Evolutionary conservation across 2,113 vertebrate species (phyloP), one percentile per base, ranked within the genome.

Genomic region (Pongo abelii): DNA sequence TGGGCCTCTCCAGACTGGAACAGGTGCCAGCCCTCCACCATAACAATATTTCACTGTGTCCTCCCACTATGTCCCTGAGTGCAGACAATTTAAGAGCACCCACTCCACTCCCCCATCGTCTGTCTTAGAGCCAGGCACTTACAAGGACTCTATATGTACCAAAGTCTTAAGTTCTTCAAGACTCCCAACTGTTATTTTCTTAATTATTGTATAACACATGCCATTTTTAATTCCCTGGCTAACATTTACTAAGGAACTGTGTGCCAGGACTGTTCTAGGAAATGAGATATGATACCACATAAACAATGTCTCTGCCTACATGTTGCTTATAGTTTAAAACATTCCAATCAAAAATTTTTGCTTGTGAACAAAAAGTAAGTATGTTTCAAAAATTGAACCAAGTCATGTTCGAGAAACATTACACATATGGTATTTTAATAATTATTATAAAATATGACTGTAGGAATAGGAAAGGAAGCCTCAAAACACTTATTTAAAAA

Each of bases 171-270:
- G 17, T 70, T 88, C 55, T 64, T 14, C 30, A 64, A 64, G 27
- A 70, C 32, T n/a, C 30, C 32, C 32, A 69, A 89, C 94, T 50
- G 72, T 40, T 72, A 83, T 18, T 17, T 86, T 93, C 55, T 80
- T 89, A 94, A 90, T 81, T 67, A 38, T n/a, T 13, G 7, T 20
- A 46, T 1, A 96, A 30, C 80, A 83, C 93, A 70, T 72, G 5
- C 0, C 81, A 91, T 70, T 95, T 96, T 93, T 25, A 93, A 84
- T 94, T 92, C 81, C 84, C 5, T 94, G 22, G 18, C 12, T 93
- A 92, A 92, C 72, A 72, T 40, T 59, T 67, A 86, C 81, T 67
- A 77, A 90, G 30, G 16, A 57, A 52, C 4, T 57, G 1, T 69
- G 12, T 88, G 35, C 14, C n/a, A 79, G 55, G 7, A 22, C 25